These are phyloP conservation scores for Empis stercorea DNA, from an alignment of 2,888 invertebrate genomes.

Conservation along the genomic window DNA sequence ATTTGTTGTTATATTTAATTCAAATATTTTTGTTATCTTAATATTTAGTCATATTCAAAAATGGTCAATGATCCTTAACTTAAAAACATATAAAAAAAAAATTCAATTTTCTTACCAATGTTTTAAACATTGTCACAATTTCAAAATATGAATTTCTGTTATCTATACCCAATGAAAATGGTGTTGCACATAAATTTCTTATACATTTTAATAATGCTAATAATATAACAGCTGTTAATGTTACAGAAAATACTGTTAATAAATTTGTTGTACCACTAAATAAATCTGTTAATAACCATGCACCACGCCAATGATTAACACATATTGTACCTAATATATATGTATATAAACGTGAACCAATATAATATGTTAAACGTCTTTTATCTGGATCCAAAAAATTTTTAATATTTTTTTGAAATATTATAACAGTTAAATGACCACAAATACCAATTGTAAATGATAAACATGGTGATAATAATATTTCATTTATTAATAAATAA, in stretches of 20 bases:
- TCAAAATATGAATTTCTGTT: constrained; percentile 66
- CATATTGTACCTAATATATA: constrained; percentile 63
- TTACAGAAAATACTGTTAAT: constrained; percentile 44
- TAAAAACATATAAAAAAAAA: too few relatives aligned
- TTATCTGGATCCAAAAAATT: constrained; percentile 52
- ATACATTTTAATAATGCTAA: constrained; percentile 56
- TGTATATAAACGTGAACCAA: constrained; percentile 61
- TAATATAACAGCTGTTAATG: constrained; percentile 51
- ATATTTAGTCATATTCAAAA: too few relatives aligned
- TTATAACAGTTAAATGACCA: constrained; percentile 55
- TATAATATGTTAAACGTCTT: constrained; percentile 53
- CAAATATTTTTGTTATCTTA: too few relatives aligned
- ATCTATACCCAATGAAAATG: constrained; percentile 66
- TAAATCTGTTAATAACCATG: constrained; percentile 60
- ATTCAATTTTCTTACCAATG: constrained; percentile 56
- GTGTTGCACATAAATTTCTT: constrained; percentile 70
- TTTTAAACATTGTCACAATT: constrained; percentile 73
- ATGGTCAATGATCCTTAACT: too few relatives aligned
- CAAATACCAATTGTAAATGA: constrained; percentile 58
- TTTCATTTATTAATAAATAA: constrained; percentile 51
- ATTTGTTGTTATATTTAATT: too few relatives aligned
- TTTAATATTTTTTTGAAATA: constrained; percentile 50
- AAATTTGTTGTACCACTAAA: constrained; percentile 48
- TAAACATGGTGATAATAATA: constrained; percentile 47
- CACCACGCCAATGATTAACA: constrained; percentile 79